Conservation (phyloP, 2,113 vertebrate species). For the Maccullochella peelii region DNA sequence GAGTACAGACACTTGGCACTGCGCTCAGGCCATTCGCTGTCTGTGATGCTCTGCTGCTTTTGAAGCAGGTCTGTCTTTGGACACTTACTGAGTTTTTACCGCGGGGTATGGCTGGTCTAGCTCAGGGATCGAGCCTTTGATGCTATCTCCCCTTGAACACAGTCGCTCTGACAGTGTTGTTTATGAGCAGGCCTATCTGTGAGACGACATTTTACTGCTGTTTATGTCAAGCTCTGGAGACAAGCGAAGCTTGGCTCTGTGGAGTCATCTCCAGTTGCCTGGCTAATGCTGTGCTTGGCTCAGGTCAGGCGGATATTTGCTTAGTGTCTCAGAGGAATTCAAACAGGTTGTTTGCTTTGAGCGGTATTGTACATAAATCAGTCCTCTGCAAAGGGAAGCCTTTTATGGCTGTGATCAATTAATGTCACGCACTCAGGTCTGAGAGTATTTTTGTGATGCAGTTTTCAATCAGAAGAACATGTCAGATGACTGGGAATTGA, state of each 20-base stretch:
- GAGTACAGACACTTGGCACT: slow-evolving; percentile 12
- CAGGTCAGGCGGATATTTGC: slow-evolving; percentile 72
- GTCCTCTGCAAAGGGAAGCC: slow-evolving; percentile 46
- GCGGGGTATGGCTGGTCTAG: slow-evolving; percentile 68
- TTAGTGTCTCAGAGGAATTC: slow-evolving; percentile 69
- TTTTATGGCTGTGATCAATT: slow-evolving; percentile 69
- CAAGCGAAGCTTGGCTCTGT: slow-evolving; percentile 60
- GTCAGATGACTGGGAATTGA: slow-evolving; percentile 22
- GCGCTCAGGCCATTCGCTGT: neutral
- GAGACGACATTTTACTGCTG: slow-evolving; percentile 82
- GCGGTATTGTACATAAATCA: slow-evolving; percentile 65
- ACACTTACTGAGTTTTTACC: slow-evolving; percentile 41
- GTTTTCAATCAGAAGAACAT: slow-evolving; percentile 34
- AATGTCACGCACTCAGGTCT: slow-evolving; percentile 18
- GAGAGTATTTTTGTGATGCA: slow-evolving; percentile 25
- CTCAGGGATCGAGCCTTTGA: slow-evolving; percentile 69
- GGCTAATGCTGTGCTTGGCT: slow-evolving; percentile 82
- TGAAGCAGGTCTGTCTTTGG: slow-evolving; percentile 38
- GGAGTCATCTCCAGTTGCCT: slow-evolving; percentile 72
- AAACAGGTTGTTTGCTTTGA: slow-evolving; percentile 74
- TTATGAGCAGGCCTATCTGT: slow-evolving; percentile 78
- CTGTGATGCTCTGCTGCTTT: slow-evolving; percentile 17
- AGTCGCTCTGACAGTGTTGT: slow-evolving; percentile 76
- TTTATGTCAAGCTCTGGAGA: slow-evolving; percentile 81
- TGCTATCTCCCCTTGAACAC: slow-evolving; percentile 70